Evolutionary conservation across 1,140 invertebrate species (phyloP).

Genomic region (Drosophila melanogaster): DNA sequence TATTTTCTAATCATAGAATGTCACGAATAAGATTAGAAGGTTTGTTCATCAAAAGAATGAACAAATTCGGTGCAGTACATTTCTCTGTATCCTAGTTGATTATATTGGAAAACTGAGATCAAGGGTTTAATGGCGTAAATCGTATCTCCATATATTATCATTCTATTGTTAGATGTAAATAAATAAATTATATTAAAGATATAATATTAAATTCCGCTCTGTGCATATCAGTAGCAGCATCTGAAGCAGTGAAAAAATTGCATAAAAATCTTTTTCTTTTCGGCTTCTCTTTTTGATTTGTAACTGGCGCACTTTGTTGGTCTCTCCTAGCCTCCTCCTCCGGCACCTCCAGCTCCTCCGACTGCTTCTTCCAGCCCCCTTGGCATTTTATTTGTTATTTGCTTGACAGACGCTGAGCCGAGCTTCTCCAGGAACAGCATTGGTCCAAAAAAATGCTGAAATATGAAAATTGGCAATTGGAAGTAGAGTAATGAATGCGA

Average conservation of each 20-base stretch:
- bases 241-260: slow-evolving; percentile 46
- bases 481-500: neutral
- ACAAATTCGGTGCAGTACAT: too few relatives aligned
- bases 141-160: too few relatives aligned
- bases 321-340: slow-evolving; percentile 4
- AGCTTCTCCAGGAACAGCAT: slow-evolving; percentile 41
- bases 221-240: neutral
- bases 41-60: too few relatives aligned
- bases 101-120: too few relatives aligned
- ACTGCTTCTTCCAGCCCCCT: neutral
- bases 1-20: too few relatives aligned
- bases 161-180: neutral
- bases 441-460: slow-evolving; percentile 30
- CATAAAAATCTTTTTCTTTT: slow-evolving; percentile 70
- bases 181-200: neutral
- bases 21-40: too few relatives aligned
- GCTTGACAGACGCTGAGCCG: slow-evolving; percentile 58
- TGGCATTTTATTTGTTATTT: slow-evolving; percentile 53
- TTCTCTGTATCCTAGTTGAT: too few relatives aligned
- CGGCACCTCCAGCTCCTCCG: neutral
- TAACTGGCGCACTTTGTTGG: slow-evolving; percentile 62
- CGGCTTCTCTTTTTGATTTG: slow-evolving; percentile 66
- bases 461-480: slow-evolving; percentile 48
- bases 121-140: too few relatives aligned
- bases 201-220: neutral